Base-by-base conservation (phyloP, 2,113 vertebrate species). In the Etia nguti region DNA sequence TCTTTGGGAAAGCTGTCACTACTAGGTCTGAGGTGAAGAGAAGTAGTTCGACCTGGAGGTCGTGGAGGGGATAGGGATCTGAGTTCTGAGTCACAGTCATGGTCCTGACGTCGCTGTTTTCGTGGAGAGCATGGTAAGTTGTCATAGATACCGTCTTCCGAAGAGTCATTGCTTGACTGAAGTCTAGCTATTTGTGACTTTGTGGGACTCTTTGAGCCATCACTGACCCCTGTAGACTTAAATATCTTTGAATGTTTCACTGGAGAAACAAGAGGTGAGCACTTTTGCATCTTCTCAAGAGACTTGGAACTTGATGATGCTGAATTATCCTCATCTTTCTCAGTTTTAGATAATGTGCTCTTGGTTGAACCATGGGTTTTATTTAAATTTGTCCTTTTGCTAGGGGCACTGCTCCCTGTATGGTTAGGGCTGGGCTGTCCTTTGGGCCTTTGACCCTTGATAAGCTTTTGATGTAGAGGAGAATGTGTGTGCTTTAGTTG, bases 31-130 rank as follows among this genome's bases (percentile, higher is more conserved):
- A 96, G 89, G 26, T 97, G 93, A 1, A 98, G 93, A 16, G 98
- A 98, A 7, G 95, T 92, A 26, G 96, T 97, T 83, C 97, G 95
- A 56, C 96, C 97, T 26, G 98, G 97, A 80, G 96, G 95, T 34
- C 86, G 73, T 1, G 97, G 97, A 2, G 93, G 75, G 91, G 96
- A 95, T 1, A 96, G 94, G 4, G 97, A 95, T 34, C 52, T 93
- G 16, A 46, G 18, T 46, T 95, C 92, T 22, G 89, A 90, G 57
- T 93, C 94, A 91, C 91, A 92, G 50, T 92, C 90, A 3, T 93
- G 87, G 12, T 96, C 96, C 43, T 82, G 86, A 65, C 95, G 90
- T 36, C 92, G 91, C 83, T 95, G 93, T 90, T 97, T 96, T 77
- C 94, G 80, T 12, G 92, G 95, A 12, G 97, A 94, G 31, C 94